Evolutionary conservation across 2,797 vertebrate species (phyloP), one percentile per base, ranked within the genome.

Genomic region (Arctocebus calabarensis): DNA sequence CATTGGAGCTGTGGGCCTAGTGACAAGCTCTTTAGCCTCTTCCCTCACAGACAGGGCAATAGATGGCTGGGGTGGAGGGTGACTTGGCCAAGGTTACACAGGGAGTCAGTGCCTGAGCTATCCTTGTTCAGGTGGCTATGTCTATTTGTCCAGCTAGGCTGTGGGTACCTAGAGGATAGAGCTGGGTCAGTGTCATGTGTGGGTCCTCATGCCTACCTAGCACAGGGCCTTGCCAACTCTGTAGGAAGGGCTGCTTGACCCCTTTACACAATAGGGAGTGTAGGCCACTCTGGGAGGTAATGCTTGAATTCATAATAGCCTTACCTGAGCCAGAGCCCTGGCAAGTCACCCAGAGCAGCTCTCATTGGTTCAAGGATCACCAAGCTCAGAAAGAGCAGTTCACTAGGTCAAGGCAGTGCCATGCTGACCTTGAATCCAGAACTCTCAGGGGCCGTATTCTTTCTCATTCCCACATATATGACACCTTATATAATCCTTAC

Each of bases 381-480:
- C 25, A 52, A 90, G 66, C 87, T 96, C 68, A 85, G 71, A 92
- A 83, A 88, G 57, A 22, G n/a, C 48, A 93, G 14, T 52, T 66
- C 57, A 59, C 12, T 73, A 92, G 62, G 68, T 29, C 40, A 55
- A 93, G 71, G n/a, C 52, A 48, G 66, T 8, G 1, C 52, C 81
- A 37, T 61, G n/a, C 55, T 57, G 71, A 61, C 22, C 32, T 73
- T 27, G 22, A 81, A 45, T 29, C 52, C 34, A 37, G 55, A 62
- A 66, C 32, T 43, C 34, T 61, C 48, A 81, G 32, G 19, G 48
- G 29, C 14, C 16, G 6, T 52, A n/a, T 62, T n/a, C 37, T 17
- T 25, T 91, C 9, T 68, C 43, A n/a, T 62, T 40, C 12, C 5
- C 73, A 81, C 8, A 68, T 34, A 61, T 40, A 57, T 64, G 52